Conservation (phyloP, 2,113 vertebrate species). For the Uropsilus gracilis region DNA sequence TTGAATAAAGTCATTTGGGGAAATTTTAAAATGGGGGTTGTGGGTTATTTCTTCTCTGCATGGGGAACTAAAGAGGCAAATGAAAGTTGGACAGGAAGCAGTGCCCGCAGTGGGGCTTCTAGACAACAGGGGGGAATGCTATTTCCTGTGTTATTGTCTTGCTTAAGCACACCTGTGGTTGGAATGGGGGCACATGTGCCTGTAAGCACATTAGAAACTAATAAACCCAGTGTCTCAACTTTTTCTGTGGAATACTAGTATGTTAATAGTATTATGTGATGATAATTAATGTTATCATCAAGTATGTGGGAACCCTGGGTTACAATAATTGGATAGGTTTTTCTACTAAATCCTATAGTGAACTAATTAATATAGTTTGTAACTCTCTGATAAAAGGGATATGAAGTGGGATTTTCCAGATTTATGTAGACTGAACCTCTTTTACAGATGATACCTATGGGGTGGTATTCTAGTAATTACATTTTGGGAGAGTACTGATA, state of each 20-base stretch:
- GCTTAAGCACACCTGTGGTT: neutral
- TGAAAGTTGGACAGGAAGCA: neutral
- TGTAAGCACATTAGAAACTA: neutral
- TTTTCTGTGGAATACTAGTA: neutral
- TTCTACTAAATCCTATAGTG: neutral
- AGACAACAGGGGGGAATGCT: neutral
- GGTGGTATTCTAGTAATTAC: neutral
- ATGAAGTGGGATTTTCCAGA: neutral
- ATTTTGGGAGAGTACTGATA: neutral
- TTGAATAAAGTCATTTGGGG: neutral
- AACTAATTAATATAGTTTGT: neutral
- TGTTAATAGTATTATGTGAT: neutral
- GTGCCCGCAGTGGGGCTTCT: neutral
- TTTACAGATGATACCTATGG: neutral
- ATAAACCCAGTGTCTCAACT: too few relatives aligned
- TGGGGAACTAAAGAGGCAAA: neutral
- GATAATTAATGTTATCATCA: constrained; percentile 29
- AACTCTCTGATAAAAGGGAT: neutral
- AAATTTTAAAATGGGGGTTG: neutral
- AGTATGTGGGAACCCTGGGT: neutral
- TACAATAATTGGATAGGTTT: neutral
- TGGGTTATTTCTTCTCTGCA: neutral
- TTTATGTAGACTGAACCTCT: neutral
- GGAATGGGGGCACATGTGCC: neutral
- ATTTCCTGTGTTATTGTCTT: neutral